A percentile compares a stretch with the other conserved stretches of the same genome.
Conservation (phyloP, 2,113 vertebrate species). For the Oryzias woworae region DNA sequence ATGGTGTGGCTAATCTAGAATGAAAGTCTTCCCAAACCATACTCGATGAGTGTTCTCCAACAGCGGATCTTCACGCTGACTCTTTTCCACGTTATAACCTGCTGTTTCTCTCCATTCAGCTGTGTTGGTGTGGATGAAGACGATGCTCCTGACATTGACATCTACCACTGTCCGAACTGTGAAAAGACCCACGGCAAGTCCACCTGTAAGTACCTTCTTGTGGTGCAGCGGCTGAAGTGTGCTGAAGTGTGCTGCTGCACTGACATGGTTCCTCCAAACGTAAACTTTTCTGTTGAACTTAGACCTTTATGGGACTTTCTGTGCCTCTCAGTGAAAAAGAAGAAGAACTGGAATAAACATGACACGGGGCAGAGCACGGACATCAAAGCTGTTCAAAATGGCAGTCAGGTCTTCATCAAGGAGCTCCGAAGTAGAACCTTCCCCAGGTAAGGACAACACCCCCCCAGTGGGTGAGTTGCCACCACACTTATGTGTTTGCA, state of each 20-base stretch:
- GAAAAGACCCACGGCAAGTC: constrained; percentile 97
- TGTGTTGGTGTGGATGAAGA: constrained; percentile 97
- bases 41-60: no score
- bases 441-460: constrained; percentile 81
- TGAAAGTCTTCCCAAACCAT: no score
- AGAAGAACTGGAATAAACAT: constrained; percentile 94
- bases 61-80: neutral
- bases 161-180: constrained; percentile 98
- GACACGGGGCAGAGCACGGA: constrained; percentile 89
- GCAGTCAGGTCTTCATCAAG: constrained; percentile 97
- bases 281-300: neutral
- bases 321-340: constrained; percentile 91
- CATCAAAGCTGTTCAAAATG: constrained; percentile 92
- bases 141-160: constrained; percentile 95
- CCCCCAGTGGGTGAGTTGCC: no score
- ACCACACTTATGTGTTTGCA: no score
- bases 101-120: constrained; percentile 71
- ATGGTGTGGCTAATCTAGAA: no score
- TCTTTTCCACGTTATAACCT: neutral
- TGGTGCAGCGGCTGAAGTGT: no score
- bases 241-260: neutral
- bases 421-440: constrained; percentile 94
- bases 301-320: neutral
- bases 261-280: neutral
- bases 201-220: constrained; percentile 80